Base-by-base conservation (phyloP, 2,113 vertebrate genomes). In the Alectura lathami region DNA sequence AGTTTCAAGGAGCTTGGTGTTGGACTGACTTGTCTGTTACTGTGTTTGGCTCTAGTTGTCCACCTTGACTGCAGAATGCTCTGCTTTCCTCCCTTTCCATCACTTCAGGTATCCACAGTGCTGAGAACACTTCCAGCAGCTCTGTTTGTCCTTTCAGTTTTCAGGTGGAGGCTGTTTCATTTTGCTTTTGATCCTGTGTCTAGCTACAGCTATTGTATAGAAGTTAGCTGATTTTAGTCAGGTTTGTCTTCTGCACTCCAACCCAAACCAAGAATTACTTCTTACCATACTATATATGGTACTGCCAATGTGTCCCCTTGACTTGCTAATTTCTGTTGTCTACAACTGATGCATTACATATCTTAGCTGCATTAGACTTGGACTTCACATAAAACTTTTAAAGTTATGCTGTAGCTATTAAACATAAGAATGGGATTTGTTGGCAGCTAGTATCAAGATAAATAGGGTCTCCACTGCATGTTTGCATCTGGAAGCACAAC, bases 211-310 rank as follows among this genome's bases (percentile, higher is more conserved):
- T 74, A 43, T 17, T 51, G 45, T 36, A 4, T 73, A 38, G 3
- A 62, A 34, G 1, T 20, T 56, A 45, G 32, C 3, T 62, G 30
- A 7, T 59, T 84, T 50, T 24, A 42, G 2, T 85, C 42, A 13
- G 3, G 2, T 32, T 45, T 76, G 8, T 75, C 29, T 80, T 29
- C 29, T 75, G 22, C 51, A 72, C 9, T 57, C 47, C 51, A 79
- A 3, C 6, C 6, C 54, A 54, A 67, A 1, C 6, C 22, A 47
- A 56, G 17, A 15, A 12, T 81, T 69, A 17, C n/a, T 78, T 29
- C 1, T 84, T 63, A 32, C 13, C 0, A 0, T 36, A 2, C 8
- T 0, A 1, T 26, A 3, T 18, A 8, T 0, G 2, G 34, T 59
- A 11, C 8, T 67, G 26, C 42, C 77, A 27, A 11, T 43, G 51